phyloP scores from a whole-genome alignment of 2,113 vertebrate genomes.

The Leucopsar rothschildi region DNA sequence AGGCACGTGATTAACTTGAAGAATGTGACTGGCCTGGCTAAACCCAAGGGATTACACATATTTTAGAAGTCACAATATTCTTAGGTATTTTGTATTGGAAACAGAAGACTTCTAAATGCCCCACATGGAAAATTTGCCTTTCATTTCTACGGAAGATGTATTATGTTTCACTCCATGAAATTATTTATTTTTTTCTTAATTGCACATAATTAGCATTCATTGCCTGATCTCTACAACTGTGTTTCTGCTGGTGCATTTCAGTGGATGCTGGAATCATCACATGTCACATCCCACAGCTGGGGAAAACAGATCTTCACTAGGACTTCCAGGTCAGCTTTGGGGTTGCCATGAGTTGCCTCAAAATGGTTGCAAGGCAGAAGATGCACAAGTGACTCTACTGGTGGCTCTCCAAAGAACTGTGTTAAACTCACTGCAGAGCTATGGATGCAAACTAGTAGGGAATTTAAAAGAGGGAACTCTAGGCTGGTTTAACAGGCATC shows the following conservation, averaged over 20 bases:
- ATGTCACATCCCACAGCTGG: background rate
- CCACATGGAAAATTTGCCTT: background rate
- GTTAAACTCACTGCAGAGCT: background rate
- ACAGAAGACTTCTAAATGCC: background rate
- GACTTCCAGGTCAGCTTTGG: background rate
- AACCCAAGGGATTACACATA: background rate
- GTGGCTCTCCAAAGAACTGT: background rate
- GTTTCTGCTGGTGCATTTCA: background rate
- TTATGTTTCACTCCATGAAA: background rate
- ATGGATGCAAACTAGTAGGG: background rate
- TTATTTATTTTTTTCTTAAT: background rate
- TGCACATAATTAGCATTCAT: background rate
- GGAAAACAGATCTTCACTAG: background rate
- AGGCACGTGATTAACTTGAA: background rate
- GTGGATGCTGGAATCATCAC: background rate
- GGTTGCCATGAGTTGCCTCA: background rate
- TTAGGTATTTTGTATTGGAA: background rate
- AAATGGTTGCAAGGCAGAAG: background rate
- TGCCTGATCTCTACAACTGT: background rate
- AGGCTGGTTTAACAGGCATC: background rate
- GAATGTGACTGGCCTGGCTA: background rate
- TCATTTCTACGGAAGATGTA: background rate
- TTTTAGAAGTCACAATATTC: background rate
- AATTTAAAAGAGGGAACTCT: background rate
- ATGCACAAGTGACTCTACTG: background rate